Conservation (phyloP, 2,888 invertebrate genomes). For the Hydropsyche betteni region DNA sequence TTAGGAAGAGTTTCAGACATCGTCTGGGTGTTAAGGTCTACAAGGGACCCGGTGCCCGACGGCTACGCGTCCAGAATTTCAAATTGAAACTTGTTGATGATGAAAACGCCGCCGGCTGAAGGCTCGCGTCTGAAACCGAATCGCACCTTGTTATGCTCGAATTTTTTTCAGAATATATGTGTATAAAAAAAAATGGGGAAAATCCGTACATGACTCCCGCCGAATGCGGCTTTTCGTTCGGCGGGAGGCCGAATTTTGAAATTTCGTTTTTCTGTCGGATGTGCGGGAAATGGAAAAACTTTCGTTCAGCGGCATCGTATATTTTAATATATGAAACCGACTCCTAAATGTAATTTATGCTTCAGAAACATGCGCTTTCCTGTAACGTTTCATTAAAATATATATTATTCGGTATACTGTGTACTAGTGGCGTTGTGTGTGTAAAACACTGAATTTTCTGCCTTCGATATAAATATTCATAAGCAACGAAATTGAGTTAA, state of each 20-base stretch:
- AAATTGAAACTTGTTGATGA: conserved; percentile 40
- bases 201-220: too few species aligned
- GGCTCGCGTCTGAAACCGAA: too few species aligned
- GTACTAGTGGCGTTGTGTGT: too few species aligned
- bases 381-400: neutral
- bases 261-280: conserved; percentile 29
- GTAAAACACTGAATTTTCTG: too few species aligned
- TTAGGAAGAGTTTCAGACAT: conserved; percentile 9
- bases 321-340: conserved; percentile 20
- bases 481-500: too few species aligned
- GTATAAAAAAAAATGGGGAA: too few species aligned
- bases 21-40: conserved; percentile 36
- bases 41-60: conserved; percentile 7
- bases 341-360: conserved; percentile 25
- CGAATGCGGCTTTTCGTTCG: neutral
- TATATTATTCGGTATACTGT: too few species aligned
- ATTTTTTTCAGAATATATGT: too few species aligned
- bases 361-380: conserved; percentile 18
- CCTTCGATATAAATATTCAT: too few species aligned
- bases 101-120: conserved; percentile 5
- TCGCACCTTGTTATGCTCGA: too few species aligned
- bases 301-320: conserved; percentile 21
- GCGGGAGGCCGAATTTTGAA: conserved; percentile 8
- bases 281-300: conserved; percentile 32
- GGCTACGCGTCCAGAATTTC: conserved; percentile 43